Evolutionary conservation across 2,797 vertebrate species (phyloP), one percentile per base, ranked within the genome.

Genomic region (Betta splendens): DNA sequence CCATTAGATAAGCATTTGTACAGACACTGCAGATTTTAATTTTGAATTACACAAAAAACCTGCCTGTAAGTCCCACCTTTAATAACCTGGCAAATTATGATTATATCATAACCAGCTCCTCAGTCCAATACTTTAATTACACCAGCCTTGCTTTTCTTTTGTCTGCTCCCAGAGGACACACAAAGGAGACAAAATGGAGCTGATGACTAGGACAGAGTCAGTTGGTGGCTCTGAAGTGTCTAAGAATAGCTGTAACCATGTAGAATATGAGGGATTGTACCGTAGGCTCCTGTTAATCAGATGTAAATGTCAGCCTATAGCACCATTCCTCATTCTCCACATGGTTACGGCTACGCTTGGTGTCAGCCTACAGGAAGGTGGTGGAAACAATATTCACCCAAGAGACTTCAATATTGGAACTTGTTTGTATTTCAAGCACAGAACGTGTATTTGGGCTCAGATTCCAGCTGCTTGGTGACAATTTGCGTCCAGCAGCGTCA

Each of bases 31-130:
- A 70, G 45, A 53, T 71, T 75, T 72, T 77, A 62, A 84, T 83
- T 83, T 65, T 51, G 64, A 77, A 80, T 60, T 67, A 83, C 54
- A 81, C 72, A n/a, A n/a, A 59, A 69, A 72, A 68, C 50, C 57
- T 50, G 51, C 60, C 53, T 61, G 36, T 51, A 53, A 69, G 52
- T 53, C 46, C 76, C 77, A 79, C 80, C 84, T 86, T 80, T 83
- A 84, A 86, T 87, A 86, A 85, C 77, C 55, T 54, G 47, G 49
- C 39, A 76, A 78, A 83, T 80, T 60, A 83, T 67, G 57, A 78
- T 59, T 37, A 63, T 79, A 64, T 77, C 60, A 66, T 47, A 74
- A 77, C 38, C 64, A 56, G 65, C 61, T 55, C 58, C 69, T 77
- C 66, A 54, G 49, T 75, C 53, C 57, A 45, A 66, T 32, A 47